Base-by-base conservation (phyloP, 2,797 vertebrate genomes). In the Pantherophis vulpinus region DNA sequence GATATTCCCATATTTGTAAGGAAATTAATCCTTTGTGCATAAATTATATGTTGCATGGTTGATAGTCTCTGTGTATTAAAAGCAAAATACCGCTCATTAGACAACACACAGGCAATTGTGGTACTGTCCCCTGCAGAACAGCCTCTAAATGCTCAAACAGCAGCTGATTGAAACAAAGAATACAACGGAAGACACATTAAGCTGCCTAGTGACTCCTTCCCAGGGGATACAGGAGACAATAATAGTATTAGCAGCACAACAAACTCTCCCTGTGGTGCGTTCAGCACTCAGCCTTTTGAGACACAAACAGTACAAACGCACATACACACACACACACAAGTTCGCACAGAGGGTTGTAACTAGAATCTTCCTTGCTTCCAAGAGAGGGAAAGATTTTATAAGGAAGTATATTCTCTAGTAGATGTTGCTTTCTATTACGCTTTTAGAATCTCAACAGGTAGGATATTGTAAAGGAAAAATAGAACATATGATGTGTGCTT, bases 181-280 rank as follows among this genome's bases (percentile, higher is more conserved):
- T n/a, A 51, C 51, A 93, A 88, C 1, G 37, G 86, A 93, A 86
- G 93, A 86, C 51, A 89, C 87, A 91, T 93, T 93, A 93, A 91
- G 70, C 91, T 42, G 32, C 58, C 61, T 89, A 37, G 93, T 91
- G 93, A 93, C 91, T 87, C 58, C 59, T 91, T 93, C 87, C 87
- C 93, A 47, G 70, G 90, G 70, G 93, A 93, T 60, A 37, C 70
- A 58, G 63, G 51, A 91, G 87, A 93, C 90, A 91, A 91, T 91
- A 93, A 93, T 51, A 86, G 90, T 66, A 91, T 93, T 93, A 93
- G 70, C 70, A 47, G 32, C 29, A 5, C 87, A 93, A 51, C 18
- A 27, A 90, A 12, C 25, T 16, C 56, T 54, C 90, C 55, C 92
- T 29, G 29, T 8, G 56, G 9, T 11, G 14, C 12, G 5, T 91